Conservation (phyloP, 2,888 invertebrate genomes). For the Xanthostigma xanthostigma region DNA sequence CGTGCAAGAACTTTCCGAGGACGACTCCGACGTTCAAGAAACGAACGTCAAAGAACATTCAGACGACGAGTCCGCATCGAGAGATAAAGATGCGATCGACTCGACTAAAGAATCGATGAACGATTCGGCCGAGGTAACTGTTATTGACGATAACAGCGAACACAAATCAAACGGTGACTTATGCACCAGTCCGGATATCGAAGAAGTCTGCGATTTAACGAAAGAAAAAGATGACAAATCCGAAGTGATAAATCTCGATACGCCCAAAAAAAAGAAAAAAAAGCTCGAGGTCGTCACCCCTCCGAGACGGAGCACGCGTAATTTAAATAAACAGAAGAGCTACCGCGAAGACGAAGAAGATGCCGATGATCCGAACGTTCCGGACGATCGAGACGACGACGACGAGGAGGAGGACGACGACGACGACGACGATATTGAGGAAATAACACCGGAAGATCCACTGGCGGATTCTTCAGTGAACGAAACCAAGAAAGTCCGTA, state of each 20-base stretch:
- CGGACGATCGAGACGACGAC: slow-evolving; percentile 32
- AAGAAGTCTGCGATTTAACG: slow-evolving; percentile 26
- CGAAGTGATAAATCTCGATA: slow-evolving; percentile 17
- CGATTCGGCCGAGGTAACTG: slow-evolving; percentile 25
- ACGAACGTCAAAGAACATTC: slow-evolving; percentile 28
- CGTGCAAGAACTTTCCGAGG: slow-evolving; percentile 14
- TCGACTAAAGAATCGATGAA: slow-evolving; percentile 16
- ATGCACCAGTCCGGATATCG: slow-evolving; percentile 25
- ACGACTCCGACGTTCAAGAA: slow-evolving; percentile 8
- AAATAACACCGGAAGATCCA: slow-evolving; percentile 43
- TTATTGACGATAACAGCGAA: slow-evolving; percentile 20
- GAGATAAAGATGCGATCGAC: slow-evolving; percentile 22
- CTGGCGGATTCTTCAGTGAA: slow-evolving; percentile 22
- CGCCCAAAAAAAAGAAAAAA: slow-evolving; percentile 29
- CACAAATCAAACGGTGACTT: slow-evolving; percentile 17
- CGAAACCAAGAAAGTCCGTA: not conserved
- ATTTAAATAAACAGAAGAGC: slow-evolving; percentile 39
- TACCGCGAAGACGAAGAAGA: slow-evolving; percentile 27
- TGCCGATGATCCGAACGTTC: slow-evolving; percentile 15
- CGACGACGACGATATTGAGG: slow-evolving; percentile 48
- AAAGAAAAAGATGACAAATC: slow-evolving; percentile 29
- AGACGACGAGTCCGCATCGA: slow-evolving; percentile 25
- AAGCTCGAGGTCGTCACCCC: slow-evolving; percentile 14
- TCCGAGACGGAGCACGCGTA: slow-evolving; percentile 38
- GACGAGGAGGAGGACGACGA: slow-evolving; percentile 33